Percentiles rank a stretch among this genome's conserved stretches.
These are phyloP conservation scores for Pyrrhura leucotis DNA, from an alignment of 2,797 vertebrate species.

Conservation along the genomic window DNA sequence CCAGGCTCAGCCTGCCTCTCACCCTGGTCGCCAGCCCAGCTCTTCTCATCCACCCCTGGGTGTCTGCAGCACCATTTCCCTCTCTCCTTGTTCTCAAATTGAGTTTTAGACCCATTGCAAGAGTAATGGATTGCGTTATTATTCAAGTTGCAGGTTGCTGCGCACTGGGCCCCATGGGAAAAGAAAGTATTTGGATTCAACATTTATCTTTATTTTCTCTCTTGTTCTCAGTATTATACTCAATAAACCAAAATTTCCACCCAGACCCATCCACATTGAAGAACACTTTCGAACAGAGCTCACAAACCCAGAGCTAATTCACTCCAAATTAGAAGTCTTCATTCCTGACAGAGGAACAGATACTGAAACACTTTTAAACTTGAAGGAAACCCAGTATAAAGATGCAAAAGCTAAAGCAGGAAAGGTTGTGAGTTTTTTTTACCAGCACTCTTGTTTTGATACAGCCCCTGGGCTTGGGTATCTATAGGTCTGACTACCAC, in stretches of 20 bases:
- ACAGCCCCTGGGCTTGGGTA: not conserved
- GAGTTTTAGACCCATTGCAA: not conserved
- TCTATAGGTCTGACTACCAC: accelerated
- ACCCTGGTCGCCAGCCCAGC: not conserved
- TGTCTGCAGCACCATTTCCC: not conserved
- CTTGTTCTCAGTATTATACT: not conserved
- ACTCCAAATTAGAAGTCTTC: not conserved
- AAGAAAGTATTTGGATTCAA: not conserved
- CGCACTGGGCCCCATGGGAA: not conserved
- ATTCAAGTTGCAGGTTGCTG: not conserved
- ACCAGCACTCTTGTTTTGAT: not conserved
- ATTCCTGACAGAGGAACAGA: not conserved
- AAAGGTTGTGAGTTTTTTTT: not conserved
- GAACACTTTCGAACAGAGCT: not conserved
- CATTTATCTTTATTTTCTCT: slow-evolving; percentile 44
- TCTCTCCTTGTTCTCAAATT: not conserved
- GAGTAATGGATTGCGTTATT: not conserved
- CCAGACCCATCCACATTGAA: not conserved
- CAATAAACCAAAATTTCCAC: not conserved
- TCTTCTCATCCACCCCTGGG: not conserved
- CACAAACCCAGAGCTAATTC: slow-evolving; percentile 15
- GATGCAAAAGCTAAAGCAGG: not conserved
- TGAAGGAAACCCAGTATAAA: not conserved
- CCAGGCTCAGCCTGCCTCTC: accelerated
- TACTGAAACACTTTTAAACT: not conserved